Base-by-base conservation (phyloP, 2,113 vertebrate genomes). In the Grammomys dolichurus region DNA sequence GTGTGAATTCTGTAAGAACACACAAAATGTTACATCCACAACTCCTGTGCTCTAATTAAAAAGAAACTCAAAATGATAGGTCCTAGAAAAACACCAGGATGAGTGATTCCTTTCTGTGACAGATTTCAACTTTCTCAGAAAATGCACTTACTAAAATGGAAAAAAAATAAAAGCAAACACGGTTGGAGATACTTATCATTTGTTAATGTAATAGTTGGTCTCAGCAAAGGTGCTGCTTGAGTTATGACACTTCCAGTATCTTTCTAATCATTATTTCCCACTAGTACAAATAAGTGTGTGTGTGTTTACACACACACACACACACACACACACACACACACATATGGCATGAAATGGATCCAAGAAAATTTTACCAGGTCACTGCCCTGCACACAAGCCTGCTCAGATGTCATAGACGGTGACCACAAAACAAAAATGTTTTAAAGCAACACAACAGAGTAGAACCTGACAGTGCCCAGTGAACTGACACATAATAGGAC, bases 1-100 rank as follows among this genome's bases (percentile, higher is more conserved):
- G 95, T 96, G 88, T 96, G 88, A 90, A 92, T 97, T 96, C 88
- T 82, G 63, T 88, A 95, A 93, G 97, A 97, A 69, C 73, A 96
- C 26, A 89, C 58, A 95, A 90, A 97, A 75, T 95, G 73, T 95
- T 93, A 91, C 13, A 86, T 90, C 65, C 10, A 4, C 88, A 97
- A 86, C 56, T 92, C 72, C 54, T 93, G 43, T 70, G 60, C 46
- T 93, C 77, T 93, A 96, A 97, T 96, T 96, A 94, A 93, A 97
- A 93, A 92, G 81, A 86, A 96, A 96, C 75, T 76, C 86, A 93
- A 92, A 82, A 81, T 78, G 72, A 19, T 82, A 97, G 94, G 81
- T 88, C 95, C 73, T 89, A 43, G 65, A 43, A 94, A 78, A 80
- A 77, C 90, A 48, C 65, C 76, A 82, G 67, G 88, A 93, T 81